A percentile compares a stretch with the other conserved stretches of the same genome.
Conservation (phyloP, 2,113 vertebrate genomes). For the Colossoma macropomum region DNA sequence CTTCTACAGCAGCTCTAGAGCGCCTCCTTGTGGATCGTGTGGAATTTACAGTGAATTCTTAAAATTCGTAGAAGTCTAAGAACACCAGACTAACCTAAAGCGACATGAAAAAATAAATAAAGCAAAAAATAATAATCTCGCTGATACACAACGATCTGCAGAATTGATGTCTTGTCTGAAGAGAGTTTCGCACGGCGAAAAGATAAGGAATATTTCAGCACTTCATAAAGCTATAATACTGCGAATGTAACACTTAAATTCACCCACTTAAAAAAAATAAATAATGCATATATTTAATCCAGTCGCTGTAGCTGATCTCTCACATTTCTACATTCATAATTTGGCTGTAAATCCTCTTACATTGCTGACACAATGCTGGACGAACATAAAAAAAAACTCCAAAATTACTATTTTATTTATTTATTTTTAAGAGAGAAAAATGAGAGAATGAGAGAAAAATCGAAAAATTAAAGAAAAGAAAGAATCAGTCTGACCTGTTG, state of each 20-base stretch:
- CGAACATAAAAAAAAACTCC: neutral
- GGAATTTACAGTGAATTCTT: neutral
- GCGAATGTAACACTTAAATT: no score
- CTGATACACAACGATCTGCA: neutral
- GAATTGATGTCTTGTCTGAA: neutral
- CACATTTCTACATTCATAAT: no score
- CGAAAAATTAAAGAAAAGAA: no score
- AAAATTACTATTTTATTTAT: neutral
- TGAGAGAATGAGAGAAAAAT: neutral
- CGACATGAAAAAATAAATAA: neutral
- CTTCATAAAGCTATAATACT: no score
- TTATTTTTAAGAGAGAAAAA: neutral
- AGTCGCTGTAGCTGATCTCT: no score
- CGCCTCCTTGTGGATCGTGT: constrained; percentile 26
- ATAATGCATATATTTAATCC: no score
- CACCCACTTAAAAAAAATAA: neutral
- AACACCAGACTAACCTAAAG: neutral
- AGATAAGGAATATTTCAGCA: neutral
- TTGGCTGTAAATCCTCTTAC: no score
- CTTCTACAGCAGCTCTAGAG: constrained; percentile 10
- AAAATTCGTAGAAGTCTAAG: neutral
- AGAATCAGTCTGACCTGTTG: constrained; percentile 20
- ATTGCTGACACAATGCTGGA: no score
- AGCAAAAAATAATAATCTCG: neutral
- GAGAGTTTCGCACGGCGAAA: neutral